These are phyloP conservation scores for Myotis davidii DNA, from an alignment of 2,113 vertebrate species.

Conservation along the genomic window DNA sequence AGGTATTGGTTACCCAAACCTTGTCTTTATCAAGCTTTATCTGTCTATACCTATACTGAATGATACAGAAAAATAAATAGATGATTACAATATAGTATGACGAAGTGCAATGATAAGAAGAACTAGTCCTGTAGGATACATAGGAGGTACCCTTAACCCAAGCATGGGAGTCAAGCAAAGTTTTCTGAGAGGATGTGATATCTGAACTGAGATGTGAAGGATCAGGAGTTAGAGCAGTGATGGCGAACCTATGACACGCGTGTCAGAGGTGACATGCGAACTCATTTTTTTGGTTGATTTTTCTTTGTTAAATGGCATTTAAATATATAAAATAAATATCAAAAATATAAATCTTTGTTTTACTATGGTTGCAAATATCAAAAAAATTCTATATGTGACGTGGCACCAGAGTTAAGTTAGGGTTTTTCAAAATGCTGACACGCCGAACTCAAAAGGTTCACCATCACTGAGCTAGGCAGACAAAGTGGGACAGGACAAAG, in stretches of 20 bases:
- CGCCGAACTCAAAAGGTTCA: too few relatives aligned
- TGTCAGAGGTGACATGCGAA: too few relatives aligned
- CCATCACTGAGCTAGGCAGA: background rate
- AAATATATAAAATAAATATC: too few relatives aligned
- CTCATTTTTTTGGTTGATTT: too few relatives aligned
- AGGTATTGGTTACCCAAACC: background rate
- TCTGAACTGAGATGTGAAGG: background rate
- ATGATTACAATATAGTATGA: background rate
- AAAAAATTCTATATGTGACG: too few relatives aligned
- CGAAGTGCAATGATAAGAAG: background rate
- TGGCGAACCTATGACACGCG: too few relatives aligned
- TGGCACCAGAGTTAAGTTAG: too few relatives aligned
- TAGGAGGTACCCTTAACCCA: background rate
- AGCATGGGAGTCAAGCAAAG: background rate
- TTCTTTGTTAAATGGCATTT: too few relatives aligned
- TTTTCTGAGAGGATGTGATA: slow-evolving; percentile 12
- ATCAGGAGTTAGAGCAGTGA: background rate
- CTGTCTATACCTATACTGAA: background rate
- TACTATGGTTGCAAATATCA: too few relatives aligned
- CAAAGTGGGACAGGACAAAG: background rate
- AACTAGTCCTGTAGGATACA: background rate
- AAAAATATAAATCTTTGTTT: too few relatives aligned
- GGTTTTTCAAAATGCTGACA: too few relatives aligned
- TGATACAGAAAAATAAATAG: background rate
- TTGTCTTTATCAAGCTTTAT: slow-evolving; percentile 21